Evolutionary conservation across 2,113 vertebrate genomes (phyloP).

Genomic region (Emydura subglobosa): DNA sequence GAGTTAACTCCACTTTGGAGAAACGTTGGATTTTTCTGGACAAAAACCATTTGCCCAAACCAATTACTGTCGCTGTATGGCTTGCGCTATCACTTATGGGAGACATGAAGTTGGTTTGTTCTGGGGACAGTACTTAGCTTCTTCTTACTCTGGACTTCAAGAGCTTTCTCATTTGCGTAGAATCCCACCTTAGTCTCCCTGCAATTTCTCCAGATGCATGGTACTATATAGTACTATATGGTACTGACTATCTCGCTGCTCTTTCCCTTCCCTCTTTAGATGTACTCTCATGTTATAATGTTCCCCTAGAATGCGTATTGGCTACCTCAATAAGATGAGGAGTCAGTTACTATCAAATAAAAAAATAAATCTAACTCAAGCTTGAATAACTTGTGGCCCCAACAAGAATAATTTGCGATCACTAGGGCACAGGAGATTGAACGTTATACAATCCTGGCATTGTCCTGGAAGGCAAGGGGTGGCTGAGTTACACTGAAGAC

Average conservation of each 20-base stretch:
- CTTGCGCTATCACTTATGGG: background rate
- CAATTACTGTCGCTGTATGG: rapidly evolving
- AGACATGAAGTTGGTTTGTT: background rate
- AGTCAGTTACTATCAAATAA: too few species aligned
- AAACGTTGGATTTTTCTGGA: background rate
- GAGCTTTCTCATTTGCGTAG: background rate
- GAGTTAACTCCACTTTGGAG: background rate
- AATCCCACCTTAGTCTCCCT: rapidly evolving
- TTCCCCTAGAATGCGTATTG: background rate
- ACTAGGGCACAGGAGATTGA: background rate
- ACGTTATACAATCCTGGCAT: background rate
- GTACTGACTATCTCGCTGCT: background rate
- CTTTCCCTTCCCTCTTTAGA: background rate
- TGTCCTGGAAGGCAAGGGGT: background rate
- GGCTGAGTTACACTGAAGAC: background rate
- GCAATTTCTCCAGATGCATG: background rate
- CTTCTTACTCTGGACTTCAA: background rate
- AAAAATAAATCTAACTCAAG: background rate
- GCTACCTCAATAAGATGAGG: background rate
- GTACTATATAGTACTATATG: background rate
- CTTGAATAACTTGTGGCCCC: background rate
- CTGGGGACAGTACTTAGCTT: background rate
- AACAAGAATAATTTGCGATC: background rate
- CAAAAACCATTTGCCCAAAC: background rate
- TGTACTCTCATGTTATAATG: background rate